Percentiles rank a stretch among this genome's conserved stretches.
These are phyloP conservation scores for Brachystomella parvula DNA, from an alignment of 1,140 invertebrate genomes.

Conservation along the genomic window DNA sequence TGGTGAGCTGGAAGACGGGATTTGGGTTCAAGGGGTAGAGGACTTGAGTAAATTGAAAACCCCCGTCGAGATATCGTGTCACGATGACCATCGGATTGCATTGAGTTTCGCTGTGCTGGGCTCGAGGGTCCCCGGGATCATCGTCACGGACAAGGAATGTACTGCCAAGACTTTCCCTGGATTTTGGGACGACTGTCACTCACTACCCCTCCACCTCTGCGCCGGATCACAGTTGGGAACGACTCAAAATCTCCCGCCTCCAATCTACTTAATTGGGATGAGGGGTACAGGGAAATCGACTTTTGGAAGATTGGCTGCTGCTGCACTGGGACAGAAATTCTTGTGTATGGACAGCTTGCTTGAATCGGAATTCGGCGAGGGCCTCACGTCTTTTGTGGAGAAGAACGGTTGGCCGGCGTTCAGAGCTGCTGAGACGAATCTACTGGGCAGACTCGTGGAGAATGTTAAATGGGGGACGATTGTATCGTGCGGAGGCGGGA, in stretches of 20 bases:
- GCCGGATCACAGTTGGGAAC: background rate
- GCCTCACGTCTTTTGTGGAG: background rate
- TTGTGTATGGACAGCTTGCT: background rate
- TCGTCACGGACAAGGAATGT: conserved; percentile 9
- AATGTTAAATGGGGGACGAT: background rate
- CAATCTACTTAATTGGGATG: conserved; percentile 7
- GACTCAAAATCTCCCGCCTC: background rate
- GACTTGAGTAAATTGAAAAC: background rate
- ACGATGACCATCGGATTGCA: conserved; percentile 12
- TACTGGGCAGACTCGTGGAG: background rate
- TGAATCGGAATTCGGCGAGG: background rate
- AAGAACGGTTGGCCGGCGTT: background rate
- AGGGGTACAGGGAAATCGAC: background rate
- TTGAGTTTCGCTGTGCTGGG: conserved; percentile 7
- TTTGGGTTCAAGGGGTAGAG: background rate
- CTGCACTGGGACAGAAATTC: background rate
- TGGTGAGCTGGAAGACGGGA: conserved; percentile 2
- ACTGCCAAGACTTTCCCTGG: conserved; percentile 1
- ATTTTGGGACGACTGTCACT: conserved; percentile 7
- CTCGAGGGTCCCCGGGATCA: background rate
- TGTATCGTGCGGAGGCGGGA: background rate
- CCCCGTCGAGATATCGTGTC: background rate
- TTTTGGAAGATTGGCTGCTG: background rate
- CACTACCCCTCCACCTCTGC: background rate
- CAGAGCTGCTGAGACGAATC: background rate